phyloP scores from a whole-genome alignment of 1,140 invertebrate species.

The Rhopalosiphum padi region DNA sequence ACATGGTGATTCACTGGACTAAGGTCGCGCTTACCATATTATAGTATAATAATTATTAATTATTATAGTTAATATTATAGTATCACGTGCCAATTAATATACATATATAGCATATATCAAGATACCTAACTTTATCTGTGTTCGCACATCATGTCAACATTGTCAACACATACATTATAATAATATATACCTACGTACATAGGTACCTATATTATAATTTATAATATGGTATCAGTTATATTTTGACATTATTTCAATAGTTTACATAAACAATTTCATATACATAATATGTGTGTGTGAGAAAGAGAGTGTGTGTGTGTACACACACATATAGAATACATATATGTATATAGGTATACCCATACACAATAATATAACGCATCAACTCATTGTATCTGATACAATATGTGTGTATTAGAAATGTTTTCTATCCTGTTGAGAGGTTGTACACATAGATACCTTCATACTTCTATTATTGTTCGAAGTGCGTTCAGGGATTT shows the following conservation, averaged over 20 bases:
- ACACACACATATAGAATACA: neutral
- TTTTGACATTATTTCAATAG: neutral
- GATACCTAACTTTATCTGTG: neutral
- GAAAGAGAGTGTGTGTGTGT: neutral
- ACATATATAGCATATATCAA: neutral
- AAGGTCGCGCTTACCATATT: slow-evolving; percentile 4
- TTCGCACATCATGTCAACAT: neutral
- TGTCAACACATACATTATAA: neutral
- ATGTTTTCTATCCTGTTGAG: neutral
- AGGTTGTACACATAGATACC: neutral
- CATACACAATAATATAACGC: neutral
- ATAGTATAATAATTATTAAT: neutral
- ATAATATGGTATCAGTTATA: neutral
- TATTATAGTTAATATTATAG: neutral
- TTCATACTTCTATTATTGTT: slow-evolving; percentile 23
- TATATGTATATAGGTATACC: neutral
- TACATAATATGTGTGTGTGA: neutral
- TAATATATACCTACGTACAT: neutral
- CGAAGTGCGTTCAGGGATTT: slow-evolving; percentile 2
- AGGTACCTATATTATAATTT: neutral
- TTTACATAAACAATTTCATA: neutral
- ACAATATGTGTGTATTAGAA: neutral
- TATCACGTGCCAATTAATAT: neutral
- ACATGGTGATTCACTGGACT: slow-evolving; percentile 14
- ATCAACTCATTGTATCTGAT: neutral